Evolutionary conservation across 2,888 invertebrate species (phyloP).

Genomic region (Tryphoninae sp.): DNA sequence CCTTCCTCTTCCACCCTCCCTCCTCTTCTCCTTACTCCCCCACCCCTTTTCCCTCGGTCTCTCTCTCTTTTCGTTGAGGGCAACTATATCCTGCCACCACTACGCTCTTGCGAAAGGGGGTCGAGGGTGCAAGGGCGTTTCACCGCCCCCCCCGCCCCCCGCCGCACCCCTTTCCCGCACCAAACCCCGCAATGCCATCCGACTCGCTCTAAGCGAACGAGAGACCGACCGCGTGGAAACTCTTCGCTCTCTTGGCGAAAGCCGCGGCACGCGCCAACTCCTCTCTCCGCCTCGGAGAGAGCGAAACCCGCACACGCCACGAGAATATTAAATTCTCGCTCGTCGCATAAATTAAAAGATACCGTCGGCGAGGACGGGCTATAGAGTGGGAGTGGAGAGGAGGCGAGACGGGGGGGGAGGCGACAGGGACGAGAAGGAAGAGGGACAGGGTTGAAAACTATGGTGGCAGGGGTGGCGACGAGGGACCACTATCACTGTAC

Average conservation of each 20-base stretch:
- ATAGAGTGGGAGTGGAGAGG: not conserved
- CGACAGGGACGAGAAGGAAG: not conserved
- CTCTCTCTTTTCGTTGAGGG: constrained; percentile 47
- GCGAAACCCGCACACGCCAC: constrained; percentile 72
- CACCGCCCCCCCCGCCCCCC: not conserved
- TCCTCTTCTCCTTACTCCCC: constrained; percentile 19
- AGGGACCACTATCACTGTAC: constrained; percentile 55
- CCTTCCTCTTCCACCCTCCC: constrained; percentile 49
- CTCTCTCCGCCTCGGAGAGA: constrained; percentile 65
- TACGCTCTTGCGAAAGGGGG: not conserved
- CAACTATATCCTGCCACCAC: constrained; percentile 21
- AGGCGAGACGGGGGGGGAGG: not conserved
- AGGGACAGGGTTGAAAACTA: constrained; percentile 27
- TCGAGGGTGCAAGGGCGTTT: not conserved
- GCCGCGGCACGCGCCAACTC: constrained; percentile 59
- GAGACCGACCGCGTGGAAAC: constrained; percentile 54
- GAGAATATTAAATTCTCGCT: constrained; percentile 80
- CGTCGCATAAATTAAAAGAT: constrained; percentile 80
- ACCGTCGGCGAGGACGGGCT: constrained; percentile 68
- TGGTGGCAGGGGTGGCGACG: constrained; percentile 27
- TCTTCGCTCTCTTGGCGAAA: constrained; percentile 54
- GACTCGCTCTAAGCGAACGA: constrained; percentile 36
- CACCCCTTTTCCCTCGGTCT: constrained; percentile 17
- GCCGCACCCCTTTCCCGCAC: too few species aligned
- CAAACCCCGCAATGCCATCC: constrained; percentile 20